Evolutionary conservation across 2,113 vertebrate genomes (phyloP), one percentile per base, ranked within the genome.

Genomic region (Heterochromis multidens): DNA sequence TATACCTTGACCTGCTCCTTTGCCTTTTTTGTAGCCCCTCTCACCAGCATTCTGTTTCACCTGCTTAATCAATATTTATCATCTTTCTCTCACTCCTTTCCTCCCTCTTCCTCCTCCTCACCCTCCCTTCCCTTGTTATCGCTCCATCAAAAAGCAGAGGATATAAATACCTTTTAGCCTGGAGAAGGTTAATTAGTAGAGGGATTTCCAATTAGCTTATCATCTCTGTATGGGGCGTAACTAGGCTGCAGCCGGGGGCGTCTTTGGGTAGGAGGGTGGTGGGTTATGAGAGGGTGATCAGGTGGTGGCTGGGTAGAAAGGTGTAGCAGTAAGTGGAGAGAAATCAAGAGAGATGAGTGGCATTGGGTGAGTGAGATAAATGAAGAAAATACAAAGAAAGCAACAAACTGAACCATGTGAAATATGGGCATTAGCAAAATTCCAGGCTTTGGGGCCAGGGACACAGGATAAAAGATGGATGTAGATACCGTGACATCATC

Each of bases 111-210:
- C 46, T 52, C 58, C 10, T 74, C 61, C 17, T 74, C 67, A 52
- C 19, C 46, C 37, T 70, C 77, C 61, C 35, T 62, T 77, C 74
- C 31, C 14, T 80, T 29, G 72, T 57, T 35, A 82, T 89, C 54
- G 16, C 87, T 91, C 79, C 57, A 81, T 93, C 91, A 91, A 93
- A 93, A 93, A 92, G 87, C 29, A 65, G 80, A 52, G 67, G 92
- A 94, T 95, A 96, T 95, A 96, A 96, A 96, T 95, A 96, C 92
- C 88, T 92, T 88, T 82, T 90, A 90, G 94, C 94, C 91, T 90
- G 91, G 83, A 95, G 92, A 96, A 96, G 95, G 95, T 95, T 96
- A 96, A 96, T 96, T 96, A 96, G 95, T 83, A 92, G 91, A 93
- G 93, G 84, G 95, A 95, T 94, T 95, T 96, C 92, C 95, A 96